Evolutionary conservation across 2,113 vertebrate species (phyloP).

Genomic region (Callipepla squamata): DNA sequence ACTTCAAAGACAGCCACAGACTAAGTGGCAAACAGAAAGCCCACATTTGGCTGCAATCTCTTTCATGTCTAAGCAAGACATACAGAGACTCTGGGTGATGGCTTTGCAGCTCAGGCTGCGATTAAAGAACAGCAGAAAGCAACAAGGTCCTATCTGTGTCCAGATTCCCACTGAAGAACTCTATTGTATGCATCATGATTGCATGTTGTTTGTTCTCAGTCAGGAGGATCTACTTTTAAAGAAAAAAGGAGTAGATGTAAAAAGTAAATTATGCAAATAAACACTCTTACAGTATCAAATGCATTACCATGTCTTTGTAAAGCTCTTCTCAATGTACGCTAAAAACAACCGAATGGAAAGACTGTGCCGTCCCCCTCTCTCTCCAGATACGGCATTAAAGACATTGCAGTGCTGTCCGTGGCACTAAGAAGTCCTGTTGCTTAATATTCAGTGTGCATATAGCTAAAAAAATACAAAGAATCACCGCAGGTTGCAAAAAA

Average conservation of each 20-base stretch:
- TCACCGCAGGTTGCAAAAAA: conserved; percentile 9
- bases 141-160: conserved; percentile 37
- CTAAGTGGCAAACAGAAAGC: conserved; percentile 53
- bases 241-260: conserved; percentile 32
- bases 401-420: neutral
- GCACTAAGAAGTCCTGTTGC: neutral
- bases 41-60: conserved; percentile 44
- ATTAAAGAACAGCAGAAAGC: conserved; percentile 52
- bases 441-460: neutral
- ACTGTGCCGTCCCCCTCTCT: neutral
- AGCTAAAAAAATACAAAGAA: neutral
- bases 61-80: conserved; percentile 53
- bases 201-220: conserved; percentile 14
- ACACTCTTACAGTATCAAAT: conserved; percentile 18
- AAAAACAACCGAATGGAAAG: conserved; percentile 5
- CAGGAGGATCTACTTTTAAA: conserved; percentile 44
- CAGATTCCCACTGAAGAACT: conserved; percentile 22
- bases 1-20: conserved; percentile 48
- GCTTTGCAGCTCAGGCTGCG: conserved; percentile 36
- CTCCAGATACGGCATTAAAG: neutral
- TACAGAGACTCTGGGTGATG: conserved; percentile 21
- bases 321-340: neutral
- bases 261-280: conserved; percentile 57
- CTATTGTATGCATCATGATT: conserved; percentile 9
- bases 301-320: neutral